phyloP scores from a whole-genome alignment of 2,797 vertebrate genomes.

The Poecilia wingei region DNA sequence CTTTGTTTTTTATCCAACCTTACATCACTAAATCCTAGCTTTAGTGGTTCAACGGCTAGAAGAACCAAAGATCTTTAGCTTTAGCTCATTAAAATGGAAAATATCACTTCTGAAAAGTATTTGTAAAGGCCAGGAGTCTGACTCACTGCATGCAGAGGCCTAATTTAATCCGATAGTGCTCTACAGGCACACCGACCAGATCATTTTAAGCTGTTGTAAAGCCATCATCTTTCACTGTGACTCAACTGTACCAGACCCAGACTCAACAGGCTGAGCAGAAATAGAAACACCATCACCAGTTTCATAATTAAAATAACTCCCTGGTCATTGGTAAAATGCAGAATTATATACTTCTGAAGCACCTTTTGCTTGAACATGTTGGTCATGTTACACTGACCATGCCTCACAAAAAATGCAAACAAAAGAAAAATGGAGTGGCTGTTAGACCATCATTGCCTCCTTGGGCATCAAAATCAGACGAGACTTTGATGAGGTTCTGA shows the following conservation, averaged over 20 bases:
- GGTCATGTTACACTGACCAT: neutral
- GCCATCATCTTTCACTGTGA: constrained; percentile 44
- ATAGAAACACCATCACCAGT: constrained; percentile 50
- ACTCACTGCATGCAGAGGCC: constrained; percentile 37
- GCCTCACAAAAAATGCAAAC: neutral
- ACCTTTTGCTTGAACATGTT: neutral
- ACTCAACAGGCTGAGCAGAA: constrained; percentile 23
- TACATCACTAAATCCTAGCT: neutral
- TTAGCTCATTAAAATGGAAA: constrained; percentile 28
- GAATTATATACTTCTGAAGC: neutral
- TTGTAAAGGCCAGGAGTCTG: constrained; percentile 47
- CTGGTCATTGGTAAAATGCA: neutral
- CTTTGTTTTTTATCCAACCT: neutral
- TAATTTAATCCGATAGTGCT: constrained; percentile 46
- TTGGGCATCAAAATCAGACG: neutral
- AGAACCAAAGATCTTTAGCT: constrained; percentile 19
- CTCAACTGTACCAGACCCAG: constrained; percentile 33
- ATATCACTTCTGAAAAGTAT: constrained; percentile 22
- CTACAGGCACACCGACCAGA: constrained; percentile 25
- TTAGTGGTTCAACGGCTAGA: constrained; percentile 1
- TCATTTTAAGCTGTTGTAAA: constrained; percentile 50
- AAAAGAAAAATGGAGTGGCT: neutral
- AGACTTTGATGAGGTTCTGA: neutral
- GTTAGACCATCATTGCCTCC: neutral
- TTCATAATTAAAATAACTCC: neutral